Conservation (phyloP, 2,113 vertebrate genomes). For the Polypterus senegalus region DNA sequence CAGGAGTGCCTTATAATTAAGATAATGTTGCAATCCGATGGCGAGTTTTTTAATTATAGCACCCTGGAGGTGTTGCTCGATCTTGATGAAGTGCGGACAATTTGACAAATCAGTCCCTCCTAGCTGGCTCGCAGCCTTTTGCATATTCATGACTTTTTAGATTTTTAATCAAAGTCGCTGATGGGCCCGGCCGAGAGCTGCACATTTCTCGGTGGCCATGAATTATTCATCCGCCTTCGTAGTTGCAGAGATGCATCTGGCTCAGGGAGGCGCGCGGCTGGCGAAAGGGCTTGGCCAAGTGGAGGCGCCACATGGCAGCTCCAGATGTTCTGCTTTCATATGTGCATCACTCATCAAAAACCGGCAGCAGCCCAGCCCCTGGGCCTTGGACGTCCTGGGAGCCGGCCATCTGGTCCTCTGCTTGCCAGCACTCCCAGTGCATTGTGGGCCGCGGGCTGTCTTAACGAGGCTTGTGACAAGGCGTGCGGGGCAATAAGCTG, state of each 20-base stretch:
- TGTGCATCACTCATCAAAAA: slow-evolving; percentile 68
- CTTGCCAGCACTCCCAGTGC: slow-evolving; percentile 37
- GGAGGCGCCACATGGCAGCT: slow-evolving; percentile 62
- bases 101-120: slow-evolving; percentile 71
- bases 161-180: slow-evolving; percentile 78
- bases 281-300: slow-evolving; percentile 53
- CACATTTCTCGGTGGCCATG: slow-evolving; percentile 42
- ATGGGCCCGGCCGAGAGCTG: slow-evolving; percentile 35
- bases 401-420: slow-evolving; percentile 61
- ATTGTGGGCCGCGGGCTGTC: slow-evolving; percentile 38
- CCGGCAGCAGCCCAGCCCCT: slow-evolving; percentile 41
- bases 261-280: slow-evolving; percentile 31
- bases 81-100: slow-evolving; percentile 64
- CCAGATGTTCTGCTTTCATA: slow-evolving; percentile 73
- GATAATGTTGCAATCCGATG: slow-evolving; percentile 47
- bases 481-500: too few relatives aligned
- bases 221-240: slow-evolving; percentile 62
- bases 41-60: slow-evolving; percentile 50
- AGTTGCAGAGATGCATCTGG: slow-evolving; percentile 44
- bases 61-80: slow-evolving; percentile 59
- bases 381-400: slow-evolving; percentile 38
- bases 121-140: slow-evolving; percentile 41
- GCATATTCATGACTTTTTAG: slow-evolving; percentile 72
- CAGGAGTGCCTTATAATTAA: slow-evolving; percentile 57
- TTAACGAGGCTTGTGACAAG: slow-evolving; percentile 8